Base-by-base conservation (phyloP, 2,113 vertebrate genomes). In the Ardeotis arabs region DNA sequence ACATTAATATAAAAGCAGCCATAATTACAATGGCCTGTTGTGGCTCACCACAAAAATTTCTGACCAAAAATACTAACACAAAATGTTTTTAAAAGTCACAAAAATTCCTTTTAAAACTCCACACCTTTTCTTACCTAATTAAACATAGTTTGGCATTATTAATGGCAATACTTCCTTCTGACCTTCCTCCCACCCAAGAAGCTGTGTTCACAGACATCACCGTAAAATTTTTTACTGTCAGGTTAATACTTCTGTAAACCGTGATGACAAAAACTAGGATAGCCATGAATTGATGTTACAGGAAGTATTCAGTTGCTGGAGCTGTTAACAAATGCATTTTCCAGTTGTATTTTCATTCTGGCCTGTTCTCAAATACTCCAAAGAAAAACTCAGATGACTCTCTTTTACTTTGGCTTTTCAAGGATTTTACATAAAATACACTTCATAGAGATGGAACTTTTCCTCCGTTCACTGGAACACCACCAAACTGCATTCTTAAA, bases 281-380 rank as follows among this genome's bases (percentile, higher is more conserved):
- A 77, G 27, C 6, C 67, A 64, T 44, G 50, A 85, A 64, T 59
- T 73, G 50, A 45, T 66, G 49, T 27, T 66, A 66, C 13, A 78
- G 53, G 49, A 91, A 91, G 56, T 85, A 83, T 69, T 94, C 49
- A 14, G 28, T 12, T 69, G 24, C 86, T 96, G 91, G 75, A 96
- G 41, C 56, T 60, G 63, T 79, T 89, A 75, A 28, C 52, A 96
- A 94, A 79, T 45, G 25, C 49, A 70, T 52, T 19, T 50, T 60
- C 52, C 91, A 82, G 60, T 29, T 33, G 22, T 29, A 66, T 73
- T 96, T 97, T 82, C 49, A 95, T 56, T 95, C 60, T 93, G 77
- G 35, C 31, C 11, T 44, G 22, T 68, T 81, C 84, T 88, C 10
- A 45, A 67, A 52, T 80, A 93, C 41, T 84, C 41, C 18, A 69